Percentiles rank a stretch among this genome's conserved stretches.
Evolutionary conservation across 2,888 invertebrate genomes (phyloP).

Genomic region (Ditula angustiorana): DNA sequence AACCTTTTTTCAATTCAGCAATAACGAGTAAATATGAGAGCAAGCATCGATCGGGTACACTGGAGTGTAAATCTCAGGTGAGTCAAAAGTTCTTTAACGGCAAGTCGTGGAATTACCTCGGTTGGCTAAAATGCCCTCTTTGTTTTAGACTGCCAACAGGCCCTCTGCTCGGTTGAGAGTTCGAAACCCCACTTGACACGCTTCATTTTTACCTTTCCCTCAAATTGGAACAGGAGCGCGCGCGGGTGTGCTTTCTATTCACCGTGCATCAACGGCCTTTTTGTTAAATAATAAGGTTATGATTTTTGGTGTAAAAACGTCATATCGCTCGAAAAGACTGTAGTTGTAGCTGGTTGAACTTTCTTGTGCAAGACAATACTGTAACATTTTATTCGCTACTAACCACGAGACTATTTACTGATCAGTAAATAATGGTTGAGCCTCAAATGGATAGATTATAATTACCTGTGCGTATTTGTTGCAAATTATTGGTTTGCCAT

Average conservation of each 20-base stretch:
- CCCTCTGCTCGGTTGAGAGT: constrained; percentile 68
- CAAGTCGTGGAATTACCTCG: constrained; percentile 42
- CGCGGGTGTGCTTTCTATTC: constrained; percentile 64
- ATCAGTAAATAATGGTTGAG: too few species aligned
- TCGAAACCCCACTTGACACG: constrained; percentile 80
- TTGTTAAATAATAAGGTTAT: constrained; percentile 51
- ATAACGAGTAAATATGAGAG: constrained; percentile 9
- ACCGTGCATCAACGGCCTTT: constrained; percentile 62
- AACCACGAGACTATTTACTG: too few species aligned
- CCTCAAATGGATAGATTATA: too few species aligned
- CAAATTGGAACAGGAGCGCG: constrained; percentile 74
- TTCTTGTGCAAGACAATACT: too few species aligned
- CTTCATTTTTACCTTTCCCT: constrained; percentile 80
- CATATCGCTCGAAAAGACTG: too few species aligned
- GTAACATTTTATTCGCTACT: too few species aligned
- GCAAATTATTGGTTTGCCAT: too few species aligned
- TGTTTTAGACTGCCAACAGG: constrained; percentile 77
- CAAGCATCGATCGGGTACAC: constrained; percentile 12
- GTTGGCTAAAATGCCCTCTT: constrained; percentile 62
- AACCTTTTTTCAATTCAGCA: background rate
- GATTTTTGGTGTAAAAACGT: background rate
- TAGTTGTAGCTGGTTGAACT: too few species aligned
- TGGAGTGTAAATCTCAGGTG: constrained; percentile 67
- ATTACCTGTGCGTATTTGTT: too few species aligned
- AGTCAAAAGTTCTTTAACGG: constrained; percentile 65